Evolutionary conservation across 2,888 invertebrate genomes (phyloP).

Genomic region (Blomia tropicalis): DNA sequence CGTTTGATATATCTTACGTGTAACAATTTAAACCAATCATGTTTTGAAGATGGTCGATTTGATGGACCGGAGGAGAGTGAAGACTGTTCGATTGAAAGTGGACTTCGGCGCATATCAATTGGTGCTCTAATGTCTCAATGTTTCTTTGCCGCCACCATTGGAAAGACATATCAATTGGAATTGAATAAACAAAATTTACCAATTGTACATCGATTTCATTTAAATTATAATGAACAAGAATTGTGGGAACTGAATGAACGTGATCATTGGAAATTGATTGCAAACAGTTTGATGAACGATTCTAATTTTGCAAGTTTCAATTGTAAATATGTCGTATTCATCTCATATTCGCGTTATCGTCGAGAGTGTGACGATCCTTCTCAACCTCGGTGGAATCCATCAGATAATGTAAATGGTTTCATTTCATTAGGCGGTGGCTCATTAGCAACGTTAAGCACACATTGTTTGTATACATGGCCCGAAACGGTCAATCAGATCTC

Average conservation of each 20-base stretch:
- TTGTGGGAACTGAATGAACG: slow-evolving; percentile 57
- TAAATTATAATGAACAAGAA: slow-evolving; percentile 51
- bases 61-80: slow-evolving; percentile 47
- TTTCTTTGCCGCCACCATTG: slow-evolving; percentile 68
- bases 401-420: slow-evolving; percentile 44
- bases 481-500: slow-evolving; percentile 50
- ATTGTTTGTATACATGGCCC: slow-evolving; percentile 80
- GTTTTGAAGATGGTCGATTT: slow-evolving; percentile 53
- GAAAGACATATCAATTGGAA: slow-evolving; percentile 66
- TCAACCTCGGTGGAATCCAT: not conserved
- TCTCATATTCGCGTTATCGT: slow-evolving; percentile 66
- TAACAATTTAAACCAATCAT: slow-evolving; percentile 39
- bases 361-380: slow-evolving; percentile 35
- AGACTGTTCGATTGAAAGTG: slow-evolving; percentile 52
- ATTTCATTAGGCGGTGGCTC: slow-evolving; percentile 85
- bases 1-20: slow-evolving; percentile 65
- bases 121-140: slow-evolving; percentile 66
- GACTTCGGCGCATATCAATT: slow-evolving; percentile 55
- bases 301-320: slow-evolving; percentile 48
- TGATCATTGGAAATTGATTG: slow-evolving; percentile 68
- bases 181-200: slow-evolving; percentile 42
- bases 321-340: slow-evolving; percentile 71
- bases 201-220: slow-evolving; percentile 56
- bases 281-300: slow-evolving; percentile 63
- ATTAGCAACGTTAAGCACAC: slow-evolving; percentile 73